These are phyloP conservation scores for Nycticebus coucang DNA, from an alignment of 2,113 vertebrate species.

Conservation along the genomic window DNA sequence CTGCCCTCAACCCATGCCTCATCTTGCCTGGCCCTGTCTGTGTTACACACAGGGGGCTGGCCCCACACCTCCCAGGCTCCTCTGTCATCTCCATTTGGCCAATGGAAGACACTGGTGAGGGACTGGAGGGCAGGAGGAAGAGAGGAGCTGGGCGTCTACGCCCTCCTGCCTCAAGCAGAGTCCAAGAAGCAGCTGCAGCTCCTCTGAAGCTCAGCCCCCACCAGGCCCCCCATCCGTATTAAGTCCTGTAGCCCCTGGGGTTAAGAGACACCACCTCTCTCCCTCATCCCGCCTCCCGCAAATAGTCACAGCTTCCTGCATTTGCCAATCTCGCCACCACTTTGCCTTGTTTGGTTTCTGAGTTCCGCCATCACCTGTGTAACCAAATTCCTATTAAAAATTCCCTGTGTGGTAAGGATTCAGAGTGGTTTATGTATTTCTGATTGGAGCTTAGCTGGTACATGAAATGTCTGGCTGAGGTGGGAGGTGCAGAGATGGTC, in stretches of 20 bases:
- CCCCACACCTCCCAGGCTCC: not conserved
- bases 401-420: not conserved
- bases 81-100: no score
- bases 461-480: not conserved
- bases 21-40: not conserved
- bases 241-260: rapidly evolving
- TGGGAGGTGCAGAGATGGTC: not conserved
- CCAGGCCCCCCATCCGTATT: not conserved
- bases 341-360: not conserved
- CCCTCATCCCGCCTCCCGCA: not conserved
- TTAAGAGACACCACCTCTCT: not conserved
- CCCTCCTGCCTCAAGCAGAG: not conserved
- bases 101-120: not conserved
- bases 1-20: not conserved
- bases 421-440: not conserved
- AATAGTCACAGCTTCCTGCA: not conserved
- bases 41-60: no score
- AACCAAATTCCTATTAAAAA: not conserved
- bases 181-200: not conserved
- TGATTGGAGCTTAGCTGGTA: not conserved
- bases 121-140: not conserved
- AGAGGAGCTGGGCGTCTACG: not conserved
- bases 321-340: not conserved
- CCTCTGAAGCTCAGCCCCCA: not conserved
- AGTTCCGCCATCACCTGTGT: not conserved